Evolutionary conservation across 1,140 invertebrate genomes (phyloP).

Genomic region (Drosophila simulans): DNA sequence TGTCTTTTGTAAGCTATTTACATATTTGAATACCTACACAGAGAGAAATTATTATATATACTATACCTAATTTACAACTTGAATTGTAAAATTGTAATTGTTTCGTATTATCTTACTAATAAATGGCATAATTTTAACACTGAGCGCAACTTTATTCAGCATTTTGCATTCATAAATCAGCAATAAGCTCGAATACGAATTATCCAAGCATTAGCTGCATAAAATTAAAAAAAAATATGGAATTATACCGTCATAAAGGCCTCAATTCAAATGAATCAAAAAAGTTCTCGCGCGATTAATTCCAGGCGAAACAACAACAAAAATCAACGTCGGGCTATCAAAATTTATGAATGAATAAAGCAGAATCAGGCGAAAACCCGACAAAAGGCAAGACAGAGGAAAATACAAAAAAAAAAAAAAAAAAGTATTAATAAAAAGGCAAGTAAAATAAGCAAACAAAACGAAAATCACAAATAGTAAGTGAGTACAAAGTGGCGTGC

Average conservation of each 20-base stretch:
- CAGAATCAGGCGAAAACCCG: constrained; percentile 46
- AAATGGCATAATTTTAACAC: not conserved
- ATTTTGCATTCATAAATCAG: not conserved
- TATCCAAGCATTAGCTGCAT: not conserved
- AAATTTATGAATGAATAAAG: constrained; percentile 76
- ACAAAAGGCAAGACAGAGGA: constrained; percentile 17
- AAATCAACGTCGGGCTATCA: constrained; percentile 44
- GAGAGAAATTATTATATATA: not conserved
- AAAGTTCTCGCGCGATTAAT: constrained; percentile 47
- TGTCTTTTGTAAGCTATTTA: constrained; percentile 32
- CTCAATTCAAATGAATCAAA: constrained; percentile 40
- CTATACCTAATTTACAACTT: too few species aligned
- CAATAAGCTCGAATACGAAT: not conserved
- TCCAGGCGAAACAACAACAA: constrained; percentile 48
- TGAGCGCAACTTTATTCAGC: not conserved
- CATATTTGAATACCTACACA: constrained; percentile 19
- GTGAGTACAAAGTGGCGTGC: constrained; percentile 70
- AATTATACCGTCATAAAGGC: constrained; percentile 19
- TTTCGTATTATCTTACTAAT: too few species aligned
- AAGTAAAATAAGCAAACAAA: constrained; percentile 41
- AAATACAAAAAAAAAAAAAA: constrained; percentile 1
- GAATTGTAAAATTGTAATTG: too few species aligned
- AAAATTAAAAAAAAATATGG: not conserved
- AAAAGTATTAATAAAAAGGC: constrained; percentile 15
- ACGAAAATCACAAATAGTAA: constrained; percentile 55